Percentiles rank a stretch among this genome's conserved stretches.
phyloP scores from a whole-genome alignment of 2,797 vertebrate genomes.

The Pseudochaenichthys georgianus region DNA sequence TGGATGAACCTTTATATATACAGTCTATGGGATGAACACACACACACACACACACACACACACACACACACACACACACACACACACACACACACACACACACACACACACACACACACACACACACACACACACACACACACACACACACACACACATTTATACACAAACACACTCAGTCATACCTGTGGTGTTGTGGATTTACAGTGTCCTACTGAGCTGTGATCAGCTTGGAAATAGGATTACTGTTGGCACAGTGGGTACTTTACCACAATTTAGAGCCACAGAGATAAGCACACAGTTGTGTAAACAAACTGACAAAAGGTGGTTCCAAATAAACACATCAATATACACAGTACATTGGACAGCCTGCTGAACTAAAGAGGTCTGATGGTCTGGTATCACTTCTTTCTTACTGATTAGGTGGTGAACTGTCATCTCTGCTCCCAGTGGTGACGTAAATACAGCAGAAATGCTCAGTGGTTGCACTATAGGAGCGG shows the following conservation, averaged over 20 bases:
- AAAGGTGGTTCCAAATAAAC: constrained; percentile 7
- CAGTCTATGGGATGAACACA: not conserved
- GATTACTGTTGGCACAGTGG: constrained; percentile 63
- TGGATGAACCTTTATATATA: not conserved
- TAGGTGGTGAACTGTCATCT: constrained; percentile 43
- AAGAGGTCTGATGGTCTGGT: constrained; percentile 25
- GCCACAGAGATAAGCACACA: constrained; percentile 28
- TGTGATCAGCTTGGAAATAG: constrained; percentile 55
- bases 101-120: not conserved
- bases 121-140: no score
- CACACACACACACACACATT: no score
- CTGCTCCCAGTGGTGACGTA: constrained; percentile 43
- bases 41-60: constrained; percentile 2
- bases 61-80: no score
- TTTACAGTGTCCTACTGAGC: constrained; percentile 40
- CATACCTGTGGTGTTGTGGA: constrained; percentile 41
- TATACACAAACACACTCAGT: not conserved
- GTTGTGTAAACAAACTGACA: constrained; percentile 2
- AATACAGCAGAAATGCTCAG: constrained; percentile 52
- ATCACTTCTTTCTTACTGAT: constrained; percentile 30
- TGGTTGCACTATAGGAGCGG: constrained; percentile 50
- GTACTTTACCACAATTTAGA: constrained; percentile 35
- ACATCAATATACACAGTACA: constrained; percentile 3
- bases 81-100: no score
- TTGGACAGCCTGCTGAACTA: constrained; percentile 16